A percentile compares a stretch with the other conserved stretches of the same genome.
Conservation (phyloP, 2,113 vertebrate species). For the Bambusicola thoracicus region DNA sequence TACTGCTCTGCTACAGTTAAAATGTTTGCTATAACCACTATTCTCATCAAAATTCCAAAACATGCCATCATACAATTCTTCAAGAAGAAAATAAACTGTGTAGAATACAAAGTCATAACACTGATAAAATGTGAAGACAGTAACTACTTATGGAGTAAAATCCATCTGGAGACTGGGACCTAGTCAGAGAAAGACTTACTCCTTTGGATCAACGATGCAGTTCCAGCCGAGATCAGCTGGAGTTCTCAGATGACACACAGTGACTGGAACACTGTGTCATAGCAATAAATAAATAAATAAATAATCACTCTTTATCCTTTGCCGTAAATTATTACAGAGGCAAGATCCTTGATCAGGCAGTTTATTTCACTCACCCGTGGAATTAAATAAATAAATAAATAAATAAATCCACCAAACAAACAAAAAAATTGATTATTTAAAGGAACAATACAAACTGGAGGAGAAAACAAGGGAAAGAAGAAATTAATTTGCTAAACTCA, state of each 20-base stretch:
- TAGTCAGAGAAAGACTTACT: not conserved
- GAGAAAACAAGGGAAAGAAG: not conserved
- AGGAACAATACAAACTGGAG: not conserved
- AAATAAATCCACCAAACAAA: not conserved
- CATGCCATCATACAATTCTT: not conserved
- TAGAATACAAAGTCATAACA: not conserved
- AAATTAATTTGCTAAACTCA: not conserved
- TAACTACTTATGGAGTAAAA: accelerated
- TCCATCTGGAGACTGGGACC: not conserved
- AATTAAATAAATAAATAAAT: not conserved
- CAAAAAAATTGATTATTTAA: not conserved
- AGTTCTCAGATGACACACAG: not conserved
- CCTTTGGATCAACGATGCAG: no score
- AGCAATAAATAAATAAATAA: not conserved
- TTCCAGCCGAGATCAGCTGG: accelerated
- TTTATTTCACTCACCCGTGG: not conserved
- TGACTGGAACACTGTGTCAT: not conserved
- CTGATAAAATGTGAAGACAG: not conserved
- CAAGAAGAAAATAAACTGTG: not conserved
- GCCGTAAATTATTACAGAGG: not conserved
- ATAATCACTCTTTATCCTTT: not conserved
- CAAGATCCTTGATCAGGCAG: not conserved
- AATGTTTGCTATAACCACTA: not conserved
- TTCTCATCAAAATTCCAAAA: not conserved
- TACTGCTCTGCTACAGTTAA: not conserved